These are phyloP conservation scores for Andrena trimmerana DNA, from an alignment of 2,888 invertebrate genomes.

Conservation along the genomic window DNA sequence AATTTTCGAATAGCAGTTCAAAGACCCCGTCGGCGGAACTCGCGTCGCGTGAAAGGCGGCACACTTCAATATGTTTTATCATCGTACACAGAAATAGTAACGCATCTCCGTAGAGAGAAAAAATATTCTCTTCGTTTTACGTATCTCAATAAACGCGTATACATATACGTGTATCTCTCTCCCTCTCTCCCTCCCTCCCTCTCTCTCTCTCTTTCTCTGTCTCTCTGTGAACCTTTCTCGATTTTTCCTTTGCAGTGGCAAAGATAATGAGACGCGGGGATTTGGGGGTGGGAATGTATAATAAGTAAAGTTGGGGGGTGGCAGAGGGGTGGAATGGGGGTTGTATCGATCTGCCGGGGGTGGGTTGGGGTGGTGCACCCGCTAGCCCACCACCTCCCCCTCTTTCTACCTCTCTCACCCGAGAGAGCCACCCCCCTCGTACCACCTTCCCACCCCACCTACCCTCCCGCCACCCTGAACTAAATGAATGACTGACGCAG, in stretches of 20 bases:
- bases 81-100: slow-evolving; percentile 22
- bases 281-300: slow-evolving; percentile 82
- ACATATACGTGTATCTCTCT: neutral
- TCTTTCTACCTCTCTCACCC: slow-evolving; percentile 86
- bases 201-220: neutral
- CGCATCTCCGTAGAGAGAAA: neutral
- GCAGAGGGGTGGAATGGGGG: slow-evolving; percentile 79
- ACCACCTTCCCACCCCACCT: slow-evolving; percentile 87
- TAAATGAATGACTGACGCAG: slow-evolving; percentile 85
- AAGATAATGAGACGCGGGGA: slow-evolving; percentile 83
- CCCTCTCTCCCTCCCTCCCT: neutral
- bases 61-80: slow-evolving; percentile 14
- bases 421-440: slow-evolving; percentile 86
- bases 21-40: slow-evolving; percentile 14
- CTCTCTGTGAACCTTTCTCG: slow-evolving; percentile 64
- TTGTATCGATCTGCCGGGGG: slow-evolving; percentile 83
- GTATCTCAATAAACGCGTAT: slow-evolving; percentile 13
- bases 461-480: slow-evolving; percentile 87
- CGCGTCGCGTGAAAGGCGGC: slow-evolving; percentile 16
- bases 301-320: slow-evolving; percentile 82
- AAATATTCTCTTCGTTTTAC: slow-evolving; percentile 27
- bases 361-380: slow-evolving; percentile 76
- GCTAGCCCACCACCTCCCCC: slow-evolving; percentile 84
- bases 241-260: slow-evolving; percentile 80
- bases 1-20: slow-evolving; percentile 24